These are phyloP conservation scores for Pardosa pseudoannulata DNA, from an alignment of 2,888 invertebrate species.

Conservation along the genomic window DNA sequence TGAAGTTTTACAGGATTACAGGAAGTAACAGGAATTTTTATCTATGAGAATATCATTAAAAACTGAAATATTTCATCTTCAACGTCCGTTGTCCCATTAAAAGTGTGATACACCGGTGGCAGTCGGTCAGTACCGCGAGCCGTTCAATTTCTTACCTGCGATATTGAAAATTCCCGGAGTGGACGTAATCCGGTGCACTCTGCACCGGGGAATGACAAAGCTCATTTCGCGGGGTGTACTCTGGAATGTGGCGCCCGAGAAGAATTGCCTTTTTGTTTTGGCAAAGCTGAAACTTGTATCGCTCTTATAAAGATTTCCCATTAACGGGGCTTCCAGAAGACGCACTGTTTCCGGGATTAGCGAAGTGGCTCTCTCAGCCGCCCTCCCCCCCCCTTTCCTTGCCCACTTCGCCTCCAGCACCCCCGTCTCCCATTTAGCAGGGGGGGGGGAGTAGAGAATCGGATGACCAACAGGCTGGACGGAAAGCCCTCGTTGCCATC, in stretches of 20 bases:
- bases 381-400: not conserved
- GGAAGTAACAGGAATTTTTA: no score
- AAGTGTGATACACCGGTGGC: no score
- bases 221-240: constrained; percentile 42
- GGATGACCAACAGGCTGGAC: constrained; percentile 69
- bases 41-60: no score
- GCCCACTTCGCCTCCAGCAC: constrained; percentile 26
- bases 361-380: constrained; percentile 51
- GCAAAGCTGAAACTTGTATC: constrained; percentile 70
- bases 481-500: constrained; percentile 63
- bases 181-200: constrained; percentile 3
- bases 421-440: not conserved
- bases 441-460: constrained; percentile 12
- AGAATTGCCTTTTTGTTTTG: constrained; percentile 72
- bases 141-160: constrained; percentile 9
- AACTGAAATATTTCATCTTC: no score
- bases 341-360: constrained; percentile 72
- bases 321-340: constrained; percentile 71
- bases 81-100: no score
- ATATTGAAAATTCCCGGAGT: constrained; percentile 17
- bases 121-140: not conserved
- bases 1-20: no score
- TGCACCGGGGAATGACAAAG: constrained; percentile 50
- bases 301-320: constrained; percentile 72
- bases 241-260: constrained; percentile 15